Base-by-base conservation (phyloP, 2,888 invertebrate genomes). In the Macropis europaea region DNA sequence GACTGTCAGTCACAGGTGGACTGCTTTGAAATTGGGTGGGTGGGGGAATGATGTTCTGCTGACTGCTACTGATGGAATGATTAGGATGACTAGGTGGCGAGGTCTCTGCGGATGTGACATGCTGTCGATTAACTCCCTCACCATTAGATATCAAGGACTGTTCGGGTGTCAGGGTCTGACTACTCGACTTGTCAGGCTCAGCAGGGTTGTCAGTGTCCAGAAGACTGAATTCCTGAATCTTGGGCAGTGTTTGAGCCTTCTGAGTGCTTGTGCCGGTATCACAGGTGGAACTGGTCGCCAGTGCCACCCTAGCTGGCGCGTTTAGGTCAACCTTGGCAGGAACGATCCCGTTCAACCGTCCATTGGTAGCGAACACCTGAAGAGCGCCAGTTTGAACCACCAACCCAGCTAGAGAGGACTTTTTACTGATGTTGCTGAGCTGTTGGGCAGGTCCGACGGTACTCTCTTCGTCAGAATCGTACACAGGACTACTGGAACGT, bases 381-480 rank as follows among this genome's bases (percentile, higher is more conserved):
- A 92, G 86, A n/a, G 91, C 91, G 42, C 94, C 94, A 1, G 94
- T 93, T 86, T 95, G 94, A 82, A 93, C 93, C 0, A 95, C 93
- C 72, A 95, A 91, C 43, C 94, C 95, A 0, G 93, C 94, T 6
- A 94, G 91, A 0, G 94, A 94, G 0, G 94, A 93, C 43, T 94
- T 91, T 85, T 94, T 94, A 73, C 92, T 92, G 0, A 91, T 83
- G 61, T 92, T 92, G 13, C 77, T 77, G 19, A 81, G 54, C 68
- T 82, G 81, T 42, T 78, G 84, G 15, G 34, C 42, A 5, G 70
- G 81, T 0, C 91, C 90, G 0, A 92, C 92, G 0, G 94, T 94
- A 73, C 95, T 95, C 85, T 98, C 98, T 73, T 98, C 97, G 87
- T 98, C 98, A 0, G 98, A 98, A 84, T 98, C 98, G 87, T 98